Evolutionary conservation across 1,140 invertebrate genomes (phyloP).

Genomic region (Lepidurus apus): DNA sequence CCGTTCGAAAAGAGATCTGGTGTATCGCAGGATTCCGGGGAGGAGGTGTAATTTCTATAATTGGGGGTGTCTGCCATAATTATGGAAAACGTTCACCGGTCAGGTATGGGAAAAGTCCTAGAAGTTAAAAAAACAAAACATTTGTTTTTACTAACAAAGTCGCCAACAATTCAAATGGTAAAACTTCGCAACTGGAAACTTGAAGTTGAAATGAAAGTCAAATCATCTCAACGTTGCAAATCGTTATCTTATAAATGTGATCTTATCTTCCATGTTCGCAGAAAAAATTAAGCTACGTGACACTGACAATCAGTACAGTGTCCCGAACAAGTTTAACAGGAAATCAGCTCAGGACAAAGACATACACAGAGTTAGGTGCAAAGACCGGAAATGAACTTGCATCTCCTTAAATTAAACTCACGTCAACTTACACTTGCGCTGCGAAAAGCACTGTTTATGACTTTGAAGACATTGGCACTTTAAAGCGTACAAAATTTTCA

Average conservation of each 20-base stretch:
- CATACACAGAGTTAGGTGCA: background rate
- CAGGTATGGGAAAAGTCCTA: no score
- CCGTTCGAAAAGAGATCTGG: background rate
- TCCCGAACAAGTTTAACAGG: background rate
- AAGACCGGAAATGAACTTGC: background rate
- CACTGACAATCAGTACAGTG: background rate
- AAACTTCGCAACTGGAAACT: no score
- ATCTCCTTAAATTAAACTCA: background rate
- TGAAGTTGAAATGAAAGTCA: no score
- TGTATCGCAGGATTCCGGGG: background rate
- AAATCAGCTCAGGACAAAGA: background rate
- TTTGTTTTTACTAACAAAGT: no score
- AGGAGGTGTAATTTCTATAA: background rate
- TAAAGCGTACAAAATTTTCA: background rate
- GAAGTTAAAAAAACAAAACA: no score
- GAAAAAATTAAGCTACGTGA: background rate
- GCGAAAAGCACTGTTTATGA: background rate
- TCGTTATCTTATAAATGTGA: no score
- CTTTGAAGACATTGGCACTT: background rate
- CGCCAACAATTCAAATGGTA: no score
- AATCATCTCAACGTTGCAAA: no score
- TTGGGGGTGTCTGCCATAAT: background rate
- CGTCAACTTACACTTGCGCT: background rate
- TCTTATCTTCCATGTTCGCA: no score
- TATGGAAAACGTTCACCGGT: background rate